Base-by-base conservation (phyloP, 92 coral and sea anemone species). In the Paramuricea clavata region DNA sequence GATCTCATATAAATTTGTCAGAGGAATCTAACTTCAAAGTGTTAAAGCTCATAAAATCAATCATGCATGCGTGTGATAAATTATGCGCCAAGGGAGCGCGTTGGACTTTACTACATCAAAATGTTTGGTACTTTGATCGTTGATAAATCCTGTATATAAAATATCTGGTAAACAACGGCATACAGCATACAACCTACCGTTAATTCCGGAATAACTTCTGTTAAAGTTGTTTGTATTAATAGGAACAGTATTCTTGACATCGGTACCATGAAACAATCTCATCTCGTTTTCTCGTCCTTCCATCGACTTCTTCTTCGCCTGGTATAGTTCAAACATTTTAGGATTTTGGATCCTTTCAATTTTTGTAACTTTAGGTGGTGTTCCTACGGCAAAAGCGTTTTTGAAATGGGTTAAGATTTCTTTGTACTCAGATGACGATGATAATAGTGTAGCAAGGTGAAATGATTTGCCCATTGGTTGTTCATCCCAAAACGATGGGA, bases 301-400 rank as follows among this genome's bases (percentile, higher is more conserved):
- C 95, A 95, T 93, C 26, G 91, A 88, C 76, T 90, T 90, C 60
- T 95, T 95, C 33, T 81, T 82, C 5, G 93, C 92, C 86, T 88
- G 68, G 62, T 93, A 95, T 0, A 87, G 75, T 52, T 67, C 50
- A 79, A 92, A 95, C 43, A 95, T 89, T 49, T 83, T 83, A 42
- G 97, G 93, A 78, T 95, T 95, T 71, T 95, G 98, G 13, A 95
- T 68, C 75, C 98, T 89, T 42, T 95, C 88, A 33, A 95, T 90
- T 62, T 85, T 90, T 68, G 35, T 65, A 65, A 65, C 72, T 16
- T 34, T 12, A 9, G 70, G 39, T 62, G 21, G 8, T 6, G 7
- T 31, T 62, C 35, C 6, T 2, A 1, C 23, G 23, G 4, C 19
- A 31, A 65, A 65, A 33, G 39, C 1, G 0, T 15, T 65, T 65